Base-by-base conservation (phyloP, 2,888 invertebrate genomes). In the Quadroppia sp. region DNA sequence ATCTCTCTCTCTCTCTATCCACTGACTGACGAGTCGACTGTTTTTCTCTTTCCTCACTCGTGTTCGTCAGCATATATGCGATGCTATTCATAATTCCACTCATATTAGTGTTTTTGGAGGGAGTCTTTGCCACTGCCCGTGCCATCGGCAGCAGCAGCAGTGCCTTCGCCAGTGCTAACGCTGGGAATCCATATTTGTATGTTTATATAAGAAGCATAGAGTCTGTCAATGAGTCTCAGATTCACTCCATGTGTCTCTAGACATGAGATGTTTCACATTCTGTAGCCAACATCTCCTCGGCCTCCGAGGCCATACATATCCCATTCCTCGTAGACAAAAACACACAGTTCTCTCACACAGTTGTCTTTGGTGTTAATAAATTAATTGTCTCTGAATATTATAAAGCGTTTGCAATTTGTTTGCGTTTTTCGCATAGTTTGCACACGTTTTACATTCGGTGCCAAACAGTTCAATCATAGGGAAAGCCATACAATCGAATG, bases 1-100 rank as follows among this genome's bases (percentile, higher is more conserved):
- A 30, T 64, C 32, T 28, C 36, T n/a, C n/a, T 45, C 53, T 53
- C 53, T 23, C 53, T 53, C 53, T 23, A 3, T 4, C 30, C 32
- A 9, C 36, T 50, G 23, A 71, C 70, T 50, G 71, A 53, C 45
- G 50, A 20, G 71, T 71, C 56, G 71, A 71, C 69, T 69, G 32
- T 36, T 25, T 36, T 17, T 40, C 69, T 69, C 69, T 69, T 32
- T 25, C 32, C 40, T 69, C 69, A n/a, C 36, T 23, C 50, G 9
- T 42, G 15, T 25, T 59, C 30, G 30, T 59, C 25, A 45, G 9
- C 9, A 17, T 53, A 25, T 53, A 53, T 59, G 59, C 59, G 13
- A 59, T 59, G 59, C 59, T 30, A 59, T 59, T 28, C 28, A 30
- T 59, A 59, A 23, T 20, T 6, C 4, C 6, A 28, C 17, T 9